Conservation (phyloP, 2,113 vertebrate species). For the Scolopax mira region DNA sequence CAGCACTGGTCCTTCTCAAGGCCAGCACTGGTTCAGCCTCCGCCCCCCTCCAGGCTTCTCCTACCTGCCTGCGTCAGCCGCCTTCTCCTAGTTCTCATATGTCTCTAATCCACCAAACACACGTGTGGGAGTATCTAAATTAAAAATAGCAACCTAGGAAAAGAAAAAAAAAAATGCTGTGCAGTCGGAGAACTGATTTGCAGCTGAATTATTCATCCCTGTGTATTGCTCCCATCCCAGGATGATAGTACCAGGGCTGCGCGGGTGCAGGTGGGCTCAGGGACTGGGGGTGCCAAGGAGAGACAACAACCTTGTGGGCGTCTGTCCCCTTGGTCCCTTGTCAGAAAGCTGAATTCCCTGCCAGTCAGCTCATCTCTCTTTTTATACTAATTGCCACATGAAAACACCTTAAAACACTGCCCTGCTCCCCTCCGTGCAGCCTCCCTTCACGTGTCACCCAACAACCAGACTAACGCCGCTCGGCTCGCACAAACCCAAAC, state of each 20-base stretch:
- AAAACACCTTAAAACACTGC: background rate
- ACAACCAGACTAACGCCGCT: background rate
- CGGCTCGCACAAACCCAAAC: background rate
- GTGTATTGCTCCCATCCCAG: background rate
- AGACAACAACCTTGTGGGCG: background rate
- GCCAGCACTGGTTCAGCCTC: background rate
- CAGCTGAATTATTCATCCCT: slow-evolving; percentile 49
- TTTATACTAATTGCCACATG: background rate
- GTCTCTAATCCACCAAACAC: slow-evolving; percentile 31
- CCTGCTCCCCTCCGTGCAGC: accelerated
- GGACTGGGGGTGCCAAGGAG: background rate
- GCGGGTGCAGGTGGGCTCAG: background rate
- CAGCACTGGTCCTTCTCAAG: background rate
- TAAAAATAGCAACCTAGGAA: slow-evolving; percentile 39
- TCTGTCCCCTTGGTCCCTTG: background rate
- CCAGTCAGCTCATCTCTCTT: background rate
- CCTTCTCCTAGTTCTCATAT: slow-evolving; percentile 18
- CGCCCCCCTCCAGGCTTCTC: background rate
- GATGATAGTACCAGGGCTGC: background rate
- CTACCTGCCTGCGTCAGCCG: slow-evolving; percentile 30
- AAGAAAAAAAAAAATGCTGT: background rate
- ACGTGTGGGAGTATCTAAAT: slow-evolving; percentile 39
- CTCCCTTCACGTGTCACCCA: background rate
- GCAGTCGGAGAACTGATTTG: background rate
- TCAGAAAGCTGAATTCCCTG: background rate